phyloP scores from a whole-genome alignment of 2,113 vertebrate genomes.

The Callionymus lyra region DNA sequence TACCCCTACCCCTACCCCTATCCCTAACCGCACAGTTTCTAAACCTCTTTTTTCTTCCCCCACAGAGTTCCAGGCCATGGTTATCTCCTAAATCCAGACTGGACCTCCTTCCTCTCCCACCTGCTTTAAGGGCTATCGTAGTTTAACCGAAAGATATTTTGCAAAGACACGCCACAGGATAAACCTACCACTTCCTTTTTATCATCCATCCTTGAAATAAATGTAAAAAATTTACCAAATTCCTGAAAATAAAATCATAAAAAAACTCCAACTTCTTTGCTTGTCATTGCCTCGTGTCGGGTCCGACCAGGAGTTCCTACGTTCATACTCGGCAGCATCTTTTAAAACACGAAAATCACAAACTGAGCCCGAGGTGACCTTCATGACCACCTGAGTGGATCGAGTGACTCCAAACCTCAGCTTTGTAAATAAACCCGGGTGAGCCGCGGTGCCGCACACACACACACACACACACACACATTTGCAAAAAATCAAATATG shows the following conservation, averaged over 20 bases:
- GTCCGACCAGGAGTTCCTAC: neutral
- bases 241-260: constrained; percentile 58
- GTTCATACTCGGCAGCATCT: constrained; percentile 7
- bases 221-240: constrained; percentile 41
- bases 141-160: constrained; percentile 18
- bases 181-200: constrained; percentile 30
- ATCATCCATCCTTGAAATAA: constrained; percentile 22
- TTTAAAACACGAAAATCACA: constrained; percentile 6
- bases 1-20: no score
- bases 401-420: constrained; percentile 56
- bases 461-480: constrained; percentile 10
- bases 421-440: constrained; percentile 46
- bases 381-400: constrained; percentile 51
- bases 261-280: constrained; percentile 25
- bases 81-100: constrained; percentile 72
- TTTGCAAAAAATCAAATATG: constrained; percentile 26
- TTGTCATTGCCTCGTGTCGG: neutral
- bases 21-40: no score
- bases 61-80: constrained; percentile 90
- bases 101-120: constrained; percentile 1
- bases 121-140: constrained; percentile 33
- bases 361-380: constrained; percentile 28
- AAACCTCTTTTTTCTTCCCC: constrained; percentile 18
- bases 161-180: constrained; percentile 7
- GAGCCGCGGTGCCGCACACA: constrained; percentile 17